Evolutionary conservation across 2,797 vertebrate species (phyloP).

Genomic region (Psittacula derbiana): DNA sequence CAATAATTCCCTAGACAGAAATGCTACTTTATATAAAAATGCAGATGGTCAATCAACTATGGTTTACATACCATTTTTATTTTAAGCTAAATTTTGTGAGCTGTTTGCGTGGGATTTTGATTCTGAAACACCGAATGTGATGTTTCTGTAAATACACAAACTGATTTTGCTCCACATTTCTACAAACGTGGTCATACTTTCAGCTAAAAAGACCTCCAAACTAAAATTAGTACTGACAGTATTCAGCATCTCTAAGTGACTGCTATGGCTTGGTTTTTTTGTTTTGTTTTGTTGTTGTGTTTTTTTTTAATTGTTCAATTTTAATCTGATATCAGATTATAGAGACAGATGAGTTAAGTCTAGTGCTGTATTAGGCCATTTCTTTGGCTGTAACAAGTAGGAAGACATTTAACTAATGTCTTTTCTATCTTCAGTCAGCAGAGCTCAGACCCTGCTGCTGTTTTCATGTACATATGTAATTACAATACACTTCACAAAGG

Average conservation of each 20-base stretch:
- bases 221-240: not conserved
- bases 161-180: not conserved
- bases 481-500: not conserved
- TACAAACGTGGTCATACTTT: fast-evolving
- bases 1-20: not conserved
- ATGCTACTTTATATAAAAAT: not conserved
- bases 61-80: not conserved
- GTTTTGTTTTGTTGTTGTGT: not conserved
- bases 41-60: not conserved
- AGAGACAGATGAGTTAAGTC: not conserved
- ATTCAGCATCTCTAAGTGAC: not conserved
- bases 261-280: not conserved
- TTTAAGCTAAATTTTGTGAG: not conserved
- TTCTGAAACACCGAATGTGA: not conserved
- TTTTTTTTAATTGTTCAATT: not conserved
- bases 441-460: not conserved
- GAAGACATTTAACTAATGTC: not conserved
- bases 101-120: not conserved
- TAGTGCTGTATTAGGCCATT: not conserved
- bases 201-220: not conserved
- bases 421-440: not conserved
- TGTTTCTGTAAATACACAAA: not conserved
- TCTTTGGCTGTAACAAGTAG: not conserved
- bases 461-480: not conserved
- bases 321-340: not conserved